Percentiles rank a stretch among this genome's conserved stretches.
phyloP scores from a whole-genome alignment of 2,113 vertebrate genomes.

The Hippopotamus amphibius region DNA sequence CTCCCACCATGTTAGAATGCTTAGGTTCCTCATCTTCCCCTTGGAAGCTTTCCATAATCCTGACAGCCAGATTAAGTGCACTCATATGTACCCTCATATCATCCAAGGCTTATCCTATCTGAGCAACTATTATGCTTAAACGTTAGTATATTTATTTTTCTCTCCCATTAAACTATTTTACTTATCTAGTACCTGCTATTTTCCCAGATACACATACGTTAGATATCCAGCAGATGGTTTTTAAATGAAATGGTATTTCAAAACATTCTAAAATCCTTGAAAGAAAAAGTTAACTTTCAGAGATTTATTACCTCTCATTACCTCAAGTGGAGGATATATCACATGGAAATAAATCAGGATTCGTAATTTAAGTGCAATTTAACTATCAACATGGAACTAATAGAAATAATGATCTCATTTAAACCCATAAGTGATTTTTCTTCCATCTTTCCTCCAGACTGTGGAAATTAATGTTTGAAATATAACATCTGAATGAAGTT shows the following conservation, averaged over 20 bases:
- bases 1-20: neutral
- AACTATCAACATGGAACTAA: neutral
- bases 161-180: slow-evolving; percentile 10
- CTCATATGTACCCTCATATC: neutral
- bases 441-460: neutral
- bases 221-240: slow-evolving; percentile 19
- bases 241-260: slow-evolving; percentile 21
- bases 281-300: slow-evolving; percentile 9
- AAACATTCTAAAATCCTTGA: slow-evolving; percentile 27
- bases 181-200: slow-evolving; percentile 11
- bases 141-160: slow-evolving; percentile 56
- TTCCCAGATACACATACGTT: neutral
- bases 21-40: neutral
- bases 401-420: neutral
- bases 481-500: neutral
- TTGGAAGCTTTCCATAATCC: neutral
- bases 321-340: neutral
- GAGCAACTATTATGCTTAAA: neutral
- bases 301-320: neutral
- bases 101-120: neutral
- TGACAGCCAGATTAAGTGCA: neutral
- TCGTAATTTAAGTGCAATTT: slow-evolving; percentile 25
- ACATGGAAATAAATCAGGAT: neutral
- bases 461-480: neutral
- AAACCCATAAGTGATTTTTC: neutral